A percentile compares a stretch with the other conserved stretches of the same genome.
These are phyloP conservation scores for Dasysyrphus tricinctus DNA, from an alignment of 2,888 invertebrate species.

Conservation along the genomic window DNA sequence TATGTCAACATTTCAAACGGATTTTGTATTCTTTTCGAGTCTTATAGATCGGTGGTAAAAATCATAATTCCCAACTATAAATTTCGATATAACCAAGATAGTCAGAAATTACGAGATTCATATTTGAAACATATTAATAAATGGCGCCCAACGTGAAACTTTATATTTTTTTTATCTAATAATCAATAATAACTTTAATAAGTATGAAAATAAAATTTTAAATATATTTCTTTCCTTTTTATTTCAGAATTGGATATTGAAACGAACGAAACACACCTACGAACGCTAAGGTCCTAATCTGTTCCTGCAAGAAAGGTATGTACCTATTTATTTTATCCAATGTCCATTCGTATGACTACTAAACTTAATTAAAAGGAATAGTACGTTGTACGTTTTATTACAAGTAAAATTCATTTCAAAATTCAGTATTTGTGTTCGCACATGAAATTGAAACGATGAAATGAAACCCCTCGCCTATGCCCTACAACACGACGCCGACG, in stretches of 20 bases:
- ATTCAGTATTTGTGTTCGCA: conserved; percentile 23
- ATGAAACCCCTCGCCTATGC: background rate
- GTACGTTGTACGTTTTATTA: conserved; percentile 28
- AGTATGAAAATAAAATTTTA: background rate
- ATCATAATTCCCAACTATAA: too few species aligned
- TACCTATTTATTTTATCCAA: background rate
- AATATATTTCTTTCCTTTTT: background rate
- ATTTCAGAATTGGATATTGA: conserved; percentile 69
- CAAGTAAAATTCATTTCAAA: conserved; percentile 14
- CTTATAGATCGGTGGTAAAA: too few species aligned
- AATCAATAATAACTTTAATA: background rate
- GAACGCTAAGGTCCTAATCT: conserved; percentile 67
- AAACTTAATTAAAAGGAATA: conserved; percentile 43
- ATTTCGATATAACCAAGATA: too few species aligned
- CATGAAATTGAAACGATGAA: conserved; percentile 45
- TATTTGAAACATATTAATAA: background rate
- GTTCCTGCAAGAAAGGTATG: conserved; percentile 62
- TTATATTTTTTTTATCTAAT: background rate
- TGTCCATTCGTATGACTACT: background rate
- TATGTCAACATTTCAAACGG: too few species aligned
- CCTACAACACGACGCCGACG: background rate
- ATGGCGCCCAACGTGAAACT: background rate
- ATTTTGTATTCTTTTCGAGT: too few species aligned
- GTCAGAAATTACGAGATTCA: too few species aligned
- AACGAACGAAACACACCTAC: conserved; percentile 71